Evolutionary conservation across 2,113 vertebrate genomes (phyloP).

Genomic region (Ptyas mucosa): DNA sequence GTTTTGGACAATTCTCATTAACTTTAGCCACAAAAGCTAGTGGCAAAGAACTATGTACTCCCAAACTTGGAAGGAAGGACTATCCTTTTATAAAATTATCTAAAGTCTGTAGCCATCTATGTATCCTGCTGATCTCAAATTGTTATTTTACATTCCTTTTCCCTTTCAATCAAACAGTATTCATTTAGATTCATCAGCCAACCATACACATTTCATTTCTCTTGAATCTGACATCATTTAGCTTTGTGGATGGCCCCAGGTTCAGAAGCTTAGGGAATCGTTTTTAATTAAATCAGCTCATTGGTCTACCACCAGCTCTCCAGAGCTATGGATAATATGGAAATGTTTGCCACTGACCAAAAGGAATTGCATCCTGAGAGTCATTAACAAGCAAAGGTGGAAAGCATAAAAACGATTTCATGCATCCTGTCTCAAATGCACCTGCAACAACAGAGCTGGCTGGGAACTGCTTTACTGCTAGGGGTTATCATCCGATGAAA

Average conservation of each 20-base stretch:
- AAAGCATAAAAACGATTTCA: conserved; percentile 1
- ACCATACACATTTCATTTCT: not conserved
- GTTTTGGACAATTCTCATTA: not conserved
- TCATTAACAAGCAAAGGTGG: not conserved
- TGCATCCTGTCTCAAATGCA: not conserved
- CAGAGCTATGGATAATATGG: not conserved
- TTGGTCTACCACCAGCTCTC: not conserved
- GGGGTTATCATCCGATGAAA: conserved; percentile 28
- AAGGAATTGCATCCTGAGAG: not conserved
- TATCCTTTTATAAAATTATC: not conserved
- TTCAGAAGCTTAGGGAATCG: not conserved
- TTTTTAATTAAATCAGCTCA: conserved; percentile 15
- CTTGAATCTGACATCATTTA: not conserved
- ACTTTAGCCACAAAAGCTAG: not conserved
- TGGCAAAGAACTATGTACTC: not conserved
- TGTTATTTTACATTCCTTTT: not conserved
- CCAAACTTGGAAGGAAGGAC: not conserved
- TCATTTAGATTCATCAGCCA: not conserved
- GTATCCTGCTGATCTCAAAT: not conserved
- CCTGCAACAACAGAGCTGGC: not conserved
- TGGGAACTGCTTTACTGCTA: conserved; percentile 15
- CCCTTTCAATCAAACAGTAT: not conserved
- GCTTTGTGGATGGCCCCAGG: not conserved
- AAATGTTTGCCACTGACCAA: not conserved
- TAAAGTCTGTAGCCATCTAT: not conserved